These are phyloP conservation scores for Caenorhabditis briggsae DNA, from an alignment of 1,140 invertebrate species.

Conservation along the genomic window DNA sequence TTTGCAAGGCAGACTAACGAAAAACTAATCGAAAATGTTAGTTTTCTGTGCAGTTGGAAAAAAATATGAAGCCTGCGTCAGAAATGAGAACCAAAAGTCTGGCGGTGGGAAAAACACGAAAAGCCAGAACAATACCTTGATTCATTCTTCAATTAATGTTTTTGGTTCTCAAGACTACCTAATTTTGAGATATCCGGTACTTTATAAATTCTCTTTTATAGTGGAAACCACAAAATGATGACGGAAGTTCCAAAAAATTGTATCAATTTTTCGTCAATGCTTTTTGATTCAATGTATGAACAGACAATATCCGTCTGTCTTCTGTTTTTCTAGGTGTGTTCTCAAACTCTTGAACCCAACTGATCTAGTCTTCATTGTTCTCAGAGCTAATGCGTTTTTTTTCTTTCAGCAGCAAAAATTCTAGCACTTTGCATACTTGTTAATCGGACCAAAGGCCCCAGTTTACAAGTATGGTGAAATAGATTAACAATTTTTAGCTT, in stretches of 20 bases:
- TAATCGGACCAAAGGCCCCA: too few relatives aligned
- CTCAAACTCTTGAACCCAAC: background rate
- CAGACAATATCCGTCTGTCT: background rate
- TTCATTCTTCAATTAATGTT: background rate
- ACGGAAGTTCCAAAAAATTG: conserved; percentile 1
- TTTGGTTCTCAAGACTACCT: background rate
- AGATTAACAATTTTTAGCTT: too few relatives aligned
- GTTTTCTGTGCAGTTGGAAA: background rate
- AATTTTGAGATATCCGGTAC: background rate
- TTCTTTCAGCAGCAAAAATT: too few relatives aligned
- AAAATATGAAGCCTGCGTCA: background rate
- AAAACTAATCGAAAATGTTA: conserved; percentile 37
- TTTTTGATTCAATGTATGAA: background rate
- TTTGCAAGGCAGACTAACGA: conserved; percentile 13
- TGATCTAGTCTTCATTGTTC: background rate
- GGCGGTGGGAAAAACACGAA: conserved; percentile 4
- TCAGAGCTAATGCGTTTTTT: background rate
- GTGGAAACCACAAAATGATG: background rate
- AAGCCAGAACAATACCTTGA: conserved; percentile 3
- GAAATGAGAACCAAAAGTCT: conserved; percentile 7
- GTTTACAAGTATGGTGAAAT: too few relatives aligned
- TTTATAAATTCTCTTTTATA: background rate
- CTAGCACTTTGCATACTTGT: too few relatives aligned
- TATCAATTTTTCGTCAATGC: conserved; percentile 17
- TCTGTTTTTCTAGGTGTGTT: background rate